Conservation (phyloP, 2,113 vertebrate genomes). For the Oxyruncus cristatus region DNA sequence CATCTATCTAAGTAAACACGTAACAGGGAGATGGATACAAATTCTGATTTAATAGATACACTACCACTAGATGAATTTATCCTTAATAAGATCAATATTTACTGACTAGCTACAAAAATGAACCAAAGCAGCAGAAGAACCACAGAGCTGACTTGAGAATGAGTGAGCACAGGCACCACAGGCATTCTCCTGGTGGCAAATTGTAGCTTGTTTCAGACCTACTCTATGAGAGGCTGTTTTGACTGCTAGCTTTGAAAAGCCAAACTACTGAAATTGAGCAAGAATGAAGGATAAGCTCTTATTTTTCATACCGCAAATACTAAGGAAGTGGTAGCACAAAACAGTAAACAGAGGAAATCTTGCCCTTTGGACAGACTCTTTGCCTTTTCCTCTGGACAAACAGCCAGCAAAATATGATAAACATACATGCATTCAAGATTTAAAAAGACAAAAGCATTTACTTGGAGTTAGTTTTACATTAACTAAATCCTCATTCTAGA, state of each 20-base stretch:
- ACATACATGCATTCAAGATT: not conserved
- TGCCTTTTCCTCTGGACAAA: not conserved
- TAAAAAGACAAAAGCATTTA: not conserved
- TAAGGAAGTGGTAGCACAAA: not conserved
- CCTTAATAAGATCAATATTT: not conserved
- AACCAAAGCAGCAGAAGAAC: not conserved
- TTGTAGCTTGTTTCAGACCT: not conserved
- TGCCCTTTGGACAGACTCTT: not conserved
- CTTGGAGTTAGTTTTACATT: not conserved
- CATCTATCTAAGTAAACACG: not conserved
- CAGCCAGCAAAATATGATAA: not conserved
- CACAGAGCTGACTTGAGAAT: not conserved
- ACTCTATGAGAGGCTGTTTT: not conserved
- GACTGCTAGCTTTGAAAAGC: not conserved
- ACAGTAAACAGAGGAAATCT: not conserved
- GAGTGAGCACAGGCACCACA: not conserved
- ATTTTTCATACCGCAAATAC: not conserved
- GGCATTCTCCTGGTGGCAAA: not conserved
- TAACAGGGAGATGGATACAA: not conserved
- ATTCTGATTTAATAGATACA: not conserved
- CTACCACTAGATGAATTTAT: not conserved
- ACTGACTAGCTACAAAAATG: not conserved
- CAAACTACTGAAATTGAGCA: not conserved
- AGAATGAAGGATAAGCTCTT: not conserved
- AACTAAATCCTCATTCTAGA: not conserved